Evolutionary conservation across 1,140 invertebrate species (phyloP).

Genomic region (Capitella teleta): DNA sequence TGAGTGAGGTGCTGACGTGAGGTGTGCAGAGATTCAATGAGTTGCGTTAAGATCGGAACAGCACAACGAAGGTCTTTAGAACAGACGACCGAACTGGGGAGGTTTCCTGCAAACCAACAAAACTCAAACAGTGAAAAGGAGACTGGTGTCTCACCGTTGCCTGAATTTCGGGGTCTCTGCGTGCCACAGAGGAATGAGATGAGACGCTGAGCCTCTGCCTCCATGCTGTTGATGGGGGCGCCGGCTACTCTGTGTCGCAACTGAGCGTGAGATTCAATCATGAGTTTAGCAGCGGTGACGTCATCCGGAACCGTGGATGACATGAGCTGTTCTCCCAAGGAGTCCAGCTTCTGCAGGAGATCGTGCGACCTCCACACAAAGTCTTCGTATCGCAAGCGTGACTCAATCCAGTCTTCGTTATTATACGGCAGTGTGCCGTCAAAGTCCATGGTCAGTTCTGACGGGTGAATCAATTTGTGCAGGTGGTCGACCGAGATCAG

Average conservation of each 20-base stretch:
- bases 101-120: too few species aligned
- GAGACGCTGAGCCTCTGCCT: slow-evolving; percentile 60
- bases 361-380: slow-evolving; percentile 90
- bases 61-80: slow-evolving; percentile 50
- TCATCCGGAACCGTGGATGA: slow-evolving; percentile 60
- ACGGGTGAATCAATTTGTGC: slow-evolving; percentile 77
- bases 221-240: slow-evolving; percentile 83
- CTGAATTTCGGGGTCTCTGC: too few species aligned
- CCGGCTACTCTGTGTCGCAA: slow-evolving; percentile 89
- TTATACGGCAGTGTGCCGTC: slow-evolving; percentile 89
- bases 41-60: slow-evolving; percentile 35
- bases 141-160: too few species aligned
- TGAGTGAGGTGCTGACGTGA: slow-evolving; percentile 77
- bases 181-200: too few species aligned
- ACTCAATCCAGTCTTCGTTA: slow-evolving; percentile 89
- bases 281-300: slow-evolving; percentile 73
- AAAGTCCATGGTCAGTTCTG: slow-evolving; percentile 83
- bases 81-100: too few species aligned
- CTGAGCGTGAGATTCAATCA: slow-evolving; percentile 83
- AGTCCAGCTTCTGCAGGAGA: slow-evolving; percentile 75
- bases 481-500: slow-evolving; percentile 90
- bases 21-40: slow-evolving; percentile 65
- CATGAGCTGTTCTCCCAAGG: slow-evolving; percentile 68
- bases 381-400: slow-evolving; percentile 68
- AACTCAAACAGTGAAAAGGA: too few species aligned